Conservation (phyloP, 2,888 invertebrate species). For the Leptarthrus brevirostris region DNA sequence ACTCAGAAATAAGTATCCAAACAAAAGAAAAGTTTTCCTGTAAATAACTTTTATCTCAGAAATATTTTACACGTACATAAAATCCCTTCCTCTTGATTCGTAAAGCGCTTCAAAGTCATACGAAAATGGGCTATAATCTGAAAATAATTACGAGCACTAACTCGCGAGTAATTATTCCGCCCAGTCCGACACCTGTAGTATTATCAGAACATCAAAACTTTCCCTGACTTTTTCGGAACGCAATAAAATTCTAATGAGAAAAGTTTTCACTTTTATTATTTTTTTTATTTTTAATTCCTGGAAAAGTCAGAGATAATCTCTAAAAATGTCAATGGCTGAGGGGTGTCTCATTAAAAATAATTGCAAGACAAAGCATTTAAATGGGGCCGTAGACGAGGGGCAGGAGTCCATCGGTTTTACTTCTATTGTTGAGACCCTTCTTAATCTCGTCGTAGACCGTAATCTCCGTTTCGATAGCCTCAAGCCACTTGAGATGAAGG, state of each 20-base stretch:
- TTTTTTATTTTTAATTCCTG: conserved; percentile 4
- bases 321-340: conserved; percentile 10
- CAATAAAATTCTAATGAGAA: conserved; percentile 46
- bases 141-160: conserved; percentile 35
- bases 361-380: conserved; percentile 44
- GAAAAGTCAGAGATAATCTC: conserved; percentile 4
- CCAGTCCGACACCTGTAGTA: neutral
- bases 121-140: conserved; percentile 16
- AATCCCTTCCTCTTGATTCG: neutral
- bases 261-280: conserved; percentile 28
- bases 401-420: conserved; percentile 1
- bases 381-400: neutral
- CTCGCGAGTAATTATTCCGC: conserved; percentile 6
- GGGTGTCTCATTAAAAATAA: conserved; percentile 48
- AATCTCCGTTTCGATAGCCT: conserved; percentile 41
- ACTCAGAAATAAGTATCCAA: no score
- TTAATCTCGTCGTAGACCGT: conserved; percentile 24
- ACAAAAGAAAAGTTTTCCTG: neutral
- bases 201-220: neutral
- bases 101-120: neutral
- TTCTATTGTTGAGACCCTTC: conserved; percentile 23
- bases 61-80: neutral
- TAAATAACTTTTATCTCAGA: conserved; percentile 8
- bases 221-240: conserved; percentile 9
- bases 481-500: conserved; percentile 12